Evolutionary conservation across 2,797 vertebrate genomes (phyloP).

Genomic region (Arnoldichthys spilopterus): DNA sequence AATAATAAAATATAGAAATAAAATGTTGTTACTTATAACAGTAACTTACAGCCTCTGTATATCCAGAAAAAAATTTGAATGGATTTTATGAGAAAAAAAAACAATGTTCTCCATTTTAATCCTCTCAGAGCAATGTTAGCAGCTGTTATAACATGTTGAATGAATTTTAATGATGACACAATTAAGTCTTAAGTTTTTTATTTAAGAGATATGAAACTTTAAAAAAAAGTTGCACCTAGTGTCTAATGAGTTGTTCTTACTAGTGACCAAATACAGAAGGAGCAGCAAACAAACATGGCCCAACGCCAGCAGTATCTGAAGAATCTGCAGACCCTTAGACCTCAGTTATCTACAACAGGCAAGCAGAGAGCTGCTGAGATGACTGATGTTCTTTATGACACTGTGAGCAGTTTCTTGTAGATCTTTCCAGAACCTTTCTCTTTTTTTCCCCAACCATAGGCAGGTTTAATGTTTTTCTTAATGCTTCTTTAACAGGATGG

Average conservation of each 20-base stretch:
- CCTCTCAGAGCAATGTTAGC: background rate
- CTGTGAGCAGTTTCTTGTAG: constrained; percentile 61
- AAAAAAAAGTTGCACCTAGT: background rate
- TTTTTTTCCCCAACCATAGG: background rate
- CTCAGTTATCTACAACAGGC: constrained; percentile 66
- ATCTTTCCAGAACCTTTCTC: background rate
- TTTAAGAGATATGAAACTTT: background rate
- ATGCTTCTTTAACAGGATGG: constrained; percentile 70
- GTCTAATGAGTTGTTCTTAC: constrained; percentile 21
- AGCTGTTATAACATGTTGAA: background rate
- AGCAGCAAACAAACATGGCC: constrained; percentile 56
- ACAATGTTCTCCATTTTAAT: background rate
- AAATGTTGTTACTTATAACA: background rate
- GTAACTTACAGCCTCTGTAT: background rate
- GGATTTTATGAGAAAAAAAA: background rate
- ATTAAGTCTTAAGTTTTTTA: background rate
- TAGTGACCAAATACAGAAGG: constrained; percentile 57
- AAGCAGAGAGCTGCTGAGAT: constrained; percentile 71
- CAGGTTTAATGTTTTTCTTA: constrained; percentile 2
- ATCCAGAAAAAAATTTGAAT: background rate
- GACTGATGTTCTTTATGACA: constrained; percentile 72
- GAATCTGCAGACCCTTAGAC: constrained; percentile 67
- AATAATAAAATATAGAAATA: background rate
- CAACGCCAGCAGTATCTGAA: constrained; percentile 63
- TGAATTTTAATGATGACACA: background rate